These are phyloP conservation scores for Acanthurus tractus DNA, from an alignment of 2,797 vertebrate genomes.

Conservation along the genomic window DNA sequence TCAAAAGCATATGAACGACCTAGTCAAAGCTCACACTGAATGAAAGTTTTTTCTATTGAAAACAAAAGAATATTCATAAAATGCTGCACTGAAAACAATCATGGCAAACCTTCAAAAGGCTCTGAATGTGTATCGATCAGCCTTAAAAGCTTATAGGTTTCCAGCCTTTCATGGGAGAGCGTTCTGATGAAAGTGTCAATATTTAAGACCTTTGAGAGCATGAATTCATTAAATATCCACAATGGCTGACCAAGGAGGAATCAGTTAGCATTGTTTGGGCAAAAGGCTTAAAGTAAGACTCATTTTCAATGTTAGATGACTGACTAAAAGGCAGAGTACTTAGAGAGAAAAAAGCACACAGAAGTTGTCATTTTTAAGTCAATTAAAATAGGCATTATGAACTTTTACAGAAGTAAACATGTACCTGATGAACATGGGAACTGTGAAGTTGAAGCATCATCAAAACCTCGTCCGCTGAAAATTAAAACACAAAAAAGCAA, in stretches of 20 bases:
- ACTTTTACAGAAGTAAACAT: background rate
- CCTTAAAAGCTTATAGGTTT: background rate
- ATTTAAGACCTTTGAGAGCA: background rate
- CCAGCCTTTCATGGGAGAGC: constrained; percentile 25
- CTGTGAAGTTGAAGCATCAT: constrained; percentile 38
- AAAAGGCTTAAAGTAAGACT: background rate
- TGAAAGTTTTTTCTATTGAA: constrained; percentile 10
- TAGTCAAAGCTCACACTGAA: constrained; percentile 26
- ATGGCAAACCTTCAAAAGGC: constrained; percentile 7
- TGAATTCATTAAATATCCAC: background rate
- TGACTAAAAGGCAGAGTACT: background rate
- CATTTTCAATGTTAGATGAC: background rate
- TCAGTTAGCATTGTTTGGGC: background rate
- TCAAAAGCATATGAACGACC: constrained; percentile 43
- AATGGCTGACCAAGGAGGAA: background rate
- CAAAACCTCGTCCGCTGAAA: constrained; percentile 58
- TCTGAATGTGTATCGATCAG: constrained; percentile 2
- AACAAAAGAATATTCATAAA: constrained; percentile 4
- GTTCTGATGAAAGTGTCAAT: constrained; percentile 15
- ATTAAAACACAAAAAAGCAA: constrained; percentile 6
- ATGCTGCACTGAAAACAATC: constrained; percentile 12
- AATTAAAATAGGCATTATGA: background rate
- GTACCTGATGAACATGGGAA: constrained; percentile 65
- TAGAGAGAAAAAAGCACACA: too few relatives aligned
- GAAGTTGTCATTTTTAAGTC: background rate